These are phyloP conservation scores for Torymus tubicola DNA, from an alignment of 2,888 invertebrate genomes.

Conservation along the genomic window DNA sequence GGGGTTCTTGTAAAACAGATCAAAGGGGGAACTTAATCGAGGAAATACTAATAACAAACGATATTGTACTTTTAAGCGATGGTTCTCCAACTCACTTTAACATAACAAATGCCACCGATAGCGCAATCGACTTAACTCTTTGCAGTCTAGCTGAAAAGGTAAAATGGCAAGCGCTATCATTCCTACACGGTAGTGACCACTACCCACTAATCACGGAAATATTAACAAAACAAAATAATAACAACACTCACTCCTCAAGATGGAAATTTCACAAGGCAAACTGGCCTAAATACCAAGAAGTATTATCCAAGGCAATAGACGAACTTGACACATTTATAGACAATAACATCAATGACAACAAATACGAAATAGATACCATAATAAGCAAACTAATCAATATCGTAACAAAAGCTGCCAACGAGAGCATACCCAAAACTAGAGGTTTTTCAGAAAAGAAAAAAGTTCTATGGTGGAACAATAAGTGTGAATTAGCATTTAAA, in stretches of 20 bases:
- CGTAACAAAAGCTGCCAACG: neutral
- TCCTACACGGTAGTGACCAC: conserved; percentile 59
- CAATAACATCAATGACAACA: conserved; percentile 2
- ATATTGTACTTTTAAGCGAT: conserved; percentile 47
- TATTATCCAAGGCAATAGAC: conserved; percentile 15
- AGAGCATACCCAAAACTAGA: neutral
- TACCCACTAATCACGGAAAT: conserved; percentile 49
- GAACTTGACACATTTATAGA: neutral
- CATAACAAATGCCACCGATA: conserved; percentile 32
- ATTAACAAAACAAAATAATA: neutral
- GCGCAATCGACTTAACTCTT: conserved; percentile 58
- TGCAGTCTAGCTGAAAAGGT: conserved; percentile 42
- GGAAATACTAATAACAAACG: conserved; percentile 50
- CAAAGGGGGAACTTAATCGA: conserved; percentile 57
- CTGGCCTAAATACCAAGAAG: conserved; percentile 50
- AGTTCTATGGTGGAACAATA: conserved; percentile 19
- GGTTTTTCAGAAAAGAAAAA: conserved; percentile 2
- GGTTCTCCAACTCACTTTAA: conserved; percentile 59
- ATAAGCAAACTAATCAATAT: neutral
- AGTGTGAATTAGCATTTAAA: neutral
- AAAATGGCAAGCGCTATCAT: conserved; percentile 36
- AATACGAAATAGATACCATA: conserved; percentile 30
- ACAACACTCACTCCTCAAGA: neutral
- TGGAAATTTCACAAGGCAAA: conserved; percentile 60
- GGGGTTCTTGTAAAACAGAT: conserved; percentile 57